Base-by-base conservation (phyloP, 1,140 invertebrate species). In the Drosophila mauritiana region DNA sequence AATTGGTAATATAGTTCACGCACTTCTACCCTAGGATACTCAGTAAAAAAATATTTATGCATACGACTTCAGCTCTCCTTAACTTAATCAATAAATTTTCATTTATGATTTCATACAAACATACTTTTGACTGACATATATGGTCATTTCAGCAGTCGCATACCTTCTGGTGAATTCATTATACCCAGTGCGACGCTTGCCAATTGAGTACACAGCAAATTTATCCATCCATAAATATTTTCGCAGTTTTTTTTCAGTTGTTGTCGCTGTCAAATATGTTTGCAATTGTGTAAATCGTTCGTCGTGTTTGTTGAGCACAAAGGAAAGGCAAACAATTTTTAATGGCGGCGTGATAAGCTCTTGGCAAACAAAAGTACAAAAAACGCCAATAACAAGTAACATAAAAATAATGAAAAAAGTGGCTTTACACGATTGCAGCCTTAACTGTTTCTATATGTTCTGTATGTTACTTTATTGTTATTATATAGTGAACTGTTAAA, bases 341-440 rank as follows among this genome's bases (percentile, higher is more conserved):
- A 76, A 78, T 81, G 73, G 52, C 64, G 61, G 53, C 42, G 70
- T 69, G 83, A 86, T 88, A 86, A 86, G 82, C 62, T 61, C 53
- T 27, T 27, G 53, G 46, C 45, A 70, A 62, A 55, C 15, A 59
- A 49, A 48, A 75, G 27, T 55, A 61, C 46, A 25, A 15, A 4
- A 8, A 1, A 39, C 55, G 56, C 31, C 43, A 49, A 63, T 54
- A 75, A 55, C 57, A 64, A 55, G 39, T 42, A 52, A n/a, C 17
- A 40, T 48, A 37, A 74, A 68, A 69, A 58, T 42, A 54, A 6
- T 15, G 31, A n/a, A 39, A 40, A 74, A 63, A 56, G 31, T 17
- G 13, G 22, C 12, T 27, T 55, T 31, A 31, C 42, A 59, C 40
- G 65, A 74, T 49, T 78, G 63, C 77, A 73, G 62, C 22, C 55